These are phyloP conservation scores for Artemisiospiza belli DNA, from an alignment of 2,113 vertebrate species.

Conservation along the genomic window DNA sequence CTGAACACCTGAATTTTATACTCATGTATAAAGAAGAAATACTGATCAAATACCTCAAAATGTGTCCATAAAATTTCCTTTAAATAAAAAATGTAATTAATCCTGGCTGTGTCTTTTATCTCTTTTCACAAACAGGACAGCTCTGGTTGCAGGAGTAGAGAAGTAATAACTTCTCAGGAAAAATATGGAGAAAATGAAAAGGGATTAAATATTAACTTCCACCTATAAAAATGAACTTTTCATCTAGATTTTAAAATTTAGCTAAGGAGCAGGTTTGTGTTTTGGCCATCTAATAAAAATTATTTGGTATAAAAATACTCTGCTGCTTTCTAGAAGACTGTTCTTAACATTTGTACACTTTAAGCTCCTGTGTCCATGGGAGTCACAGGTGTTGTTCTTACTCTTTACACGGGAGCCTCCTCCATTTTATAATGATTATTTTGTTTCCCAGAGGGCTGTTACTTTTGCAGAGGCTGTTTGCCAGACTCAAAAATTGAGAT, in stretches of 20 bases:
- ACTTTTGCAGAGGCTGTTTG: background rate
- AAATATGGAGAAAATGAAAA: background rate
- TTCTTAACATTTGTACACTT: background rate
- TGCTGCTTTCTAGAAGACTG: background rate
- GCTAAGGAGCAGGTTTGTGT: background rate
- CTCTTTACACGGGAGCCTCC: background rate
- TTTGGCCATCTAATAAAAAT: background rate
- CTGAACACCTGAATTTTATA: background rate
- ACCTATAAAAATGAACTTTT: background rate
- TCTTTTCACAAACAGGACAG: background rate
- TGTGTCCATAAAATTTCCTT: slow-evolving; percentile 7
- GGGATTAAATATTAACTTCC: background rate
- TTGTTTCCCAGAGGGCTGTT: background rate
- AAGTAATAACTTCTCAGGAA: background rate
- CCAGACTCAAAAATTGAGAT: background rate
- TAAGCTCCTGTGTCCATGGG: background rate
- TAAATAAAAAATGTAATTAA: background rate
- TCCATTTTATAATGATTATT: background rate
- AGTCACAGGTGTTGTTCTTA: background rate
- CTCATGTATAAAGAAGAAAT: background rate
- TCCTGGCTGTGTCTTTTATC: background rate
- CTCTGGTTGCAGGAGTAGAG: background rate
- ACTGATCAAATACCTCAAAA: slow-evolving; percentile 35
- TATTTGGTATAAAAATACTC: background rate
- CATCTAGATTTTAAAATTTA: background rate